A percentile compares a stretch with the other conserved stretches of the same genome.
Evolutionary conservation across 2,113 vertebrate genomes (phyloP).

Genomic region (Rhabdornis inornatus): DNA sequence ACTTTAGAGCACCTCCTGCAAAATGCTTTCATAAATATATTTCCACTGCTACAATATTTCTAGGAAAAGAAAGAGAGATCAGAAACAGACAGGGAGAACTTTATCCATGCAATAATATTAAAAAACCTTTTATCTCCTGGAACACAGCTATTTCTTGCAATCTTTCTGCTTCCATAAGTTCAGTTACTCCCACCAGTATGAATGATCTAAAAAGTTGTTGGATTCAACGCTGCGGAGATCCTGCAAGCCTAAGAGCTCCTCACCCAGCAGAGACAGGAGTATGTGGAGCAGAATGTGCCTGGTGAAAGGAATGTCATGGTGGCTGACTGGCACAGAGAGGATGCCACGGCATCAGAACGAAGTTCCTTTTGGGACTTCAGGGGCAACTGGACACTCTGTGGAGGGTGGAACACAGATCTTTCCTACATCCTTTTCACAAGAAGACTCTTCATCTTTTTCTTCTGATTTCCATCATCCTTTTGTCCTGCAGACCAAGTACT

Average conservation of each 20-base stretch:
- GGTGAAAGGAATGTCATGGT: fast-evolving
- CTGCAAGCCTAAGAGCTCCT: not conserved
- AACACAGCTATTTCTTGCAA: not conserved
- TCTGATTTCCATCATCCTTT: not conserved
- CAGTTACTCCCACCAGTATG: not conserved
- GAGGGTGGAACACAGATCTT: not conserved
- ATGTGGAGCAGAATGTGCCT: not conserved
- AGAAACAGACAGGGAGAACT: not conserved
- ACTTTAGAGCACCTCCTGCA: not conserved
- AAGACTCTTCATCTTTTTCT: not conserved
- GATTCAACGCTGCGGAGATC: not conserved
- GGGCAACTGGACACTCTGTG: not conserved
- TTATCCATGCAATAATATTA: not conserved
- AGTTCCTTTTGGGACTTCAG: not conserved
- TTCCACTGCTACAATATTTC: not conserved
- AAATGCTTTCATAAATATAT: not conserved
- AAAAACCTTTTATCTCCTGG: not conserved
- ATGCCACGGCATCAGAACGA: fast-evolving
- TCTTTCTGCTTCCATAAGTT: not conserved
- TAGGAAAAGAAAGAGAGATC: not conserved
- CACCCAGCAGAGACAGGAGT: not conserved
- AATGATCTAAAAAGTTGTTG: not conserved
- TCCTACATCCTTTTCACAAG: not conserved
- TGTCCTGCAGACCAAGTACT: not conserved
- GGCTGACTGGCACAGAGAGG: not conserved